Evolutionary conservation across 2,797 vertebrate species (phyloP).

Genomic region (Lates japonicus): DNA sequence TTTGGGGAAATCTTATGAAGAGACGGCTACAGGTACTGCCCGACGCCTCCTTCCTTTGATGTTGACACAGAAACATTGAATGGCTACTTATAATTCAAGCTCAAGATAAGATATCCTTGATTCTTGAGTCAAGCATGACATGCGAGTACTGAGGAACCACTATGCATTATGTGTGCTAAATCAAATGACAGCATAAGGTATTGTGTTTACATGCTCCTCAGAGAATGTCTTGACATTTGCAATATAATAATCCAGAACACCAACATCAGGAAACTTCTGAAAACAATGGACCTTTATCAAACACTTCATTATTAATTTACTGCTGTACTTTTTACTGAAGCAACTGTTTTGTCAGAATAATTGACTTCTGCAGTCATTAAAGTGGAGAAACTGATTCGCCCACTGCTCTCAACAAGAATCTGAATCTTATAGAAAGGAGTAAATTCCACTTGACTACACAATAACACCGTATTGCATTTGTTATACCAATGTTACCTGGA

Average conservation of each 20-base stretch:
- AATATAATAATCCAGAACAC: slow-evolving; percentile 21
- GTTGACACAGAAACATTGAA: not conserved
- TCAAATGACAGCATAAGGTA: not conserved
- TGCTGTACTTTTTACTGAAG: slow-evolving; percentile 16
- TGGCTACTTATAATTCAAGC: not conserved
- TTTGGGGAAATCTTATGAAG: not conserved
- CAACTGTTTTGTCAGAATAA: slow-evolving; percentile 13
- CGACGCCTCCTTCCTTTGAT: not conserved
- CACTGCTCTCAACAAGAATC: slow-evolving; percentile 2
- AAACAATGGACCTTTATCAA: slow-evolving; percentile 21
- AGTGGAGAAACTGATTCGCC: not conserved
- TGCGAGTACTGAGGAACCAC: not conserved
- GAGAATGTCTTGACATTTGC: slow-evolving; percentile 35
- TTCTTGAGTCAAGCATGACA: slow-evolving; percentile 11
- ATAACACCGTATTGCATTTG: not conserved
- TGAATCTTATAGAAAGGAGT: not conserved
- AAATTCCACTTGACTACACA: slow-evolving; percentile 1
- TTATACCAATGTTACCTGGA: not conserved
- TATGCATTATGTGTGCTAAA: not conserved
- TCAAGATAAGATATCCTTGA: not conserved
- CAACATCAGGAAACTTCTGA: slow-evolving; percentile 3
- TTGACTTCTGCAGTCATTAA: slow-evolving; percentile 7
- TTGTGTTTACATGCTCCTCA: slow-evolving; percentile 25
- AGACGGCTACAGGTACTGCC: not conserved
- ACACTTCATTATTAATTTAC: slow-evolving; percentile 23